Conservation (phyloP, 1,140 invertebrate species). For the Drosophila mauritiana region DNA sequence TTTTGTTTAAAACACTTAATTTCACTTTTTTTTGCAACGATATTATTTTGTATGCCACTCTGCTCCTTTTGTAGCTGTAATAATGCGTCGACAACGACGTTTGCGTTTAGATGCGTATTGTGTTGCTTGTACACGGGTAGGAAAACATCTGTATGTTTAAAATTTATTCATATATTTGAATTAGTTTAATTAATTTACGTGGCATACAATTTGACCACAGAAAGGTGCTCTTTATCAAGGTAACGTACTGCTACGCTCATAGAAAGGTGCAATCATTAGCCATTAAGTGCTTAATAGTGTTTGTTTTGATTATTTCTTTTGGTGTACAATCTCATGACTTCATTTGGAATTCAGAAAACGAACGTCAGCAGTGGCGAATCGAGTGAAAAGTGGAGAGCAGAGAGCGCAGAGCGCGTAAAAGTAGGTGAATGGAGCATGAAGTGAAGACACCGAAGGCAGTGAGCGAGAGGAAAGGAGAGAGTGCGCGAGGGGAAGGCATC, state of each 20-base stretch:
- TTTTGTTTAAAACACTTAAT: conserved; percentile 69
- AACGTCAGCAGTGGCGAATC: conserved; percentile 55
- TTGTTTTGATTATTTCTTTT: conserved; percentile 3
- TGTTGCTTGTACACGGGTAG: conserved; percentile 31
- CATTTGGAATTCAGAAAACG: conserved; percentile 84
- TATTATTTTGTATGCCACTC: conserved; percentile 60
- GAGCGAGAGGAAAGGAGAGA: conserved; percentile 4
- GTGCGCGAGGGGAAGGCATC: conserved; percentile 4
- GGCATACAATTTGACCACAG: too few species aligned
- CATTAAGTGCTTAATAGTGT: background rate
- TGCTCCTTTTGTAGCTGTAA: conserved; percentile 59
- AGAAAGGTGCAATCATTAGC: too few species aligned
- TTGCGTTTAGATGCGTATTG: conserved; percentile 49
- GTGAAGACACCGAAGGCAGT: conserved; percentile 54
- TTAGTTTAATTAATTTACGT: too few species aligned
- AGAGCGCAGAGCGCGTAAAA: conserved; percentile 75
- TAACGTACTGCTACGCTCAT: background rate
- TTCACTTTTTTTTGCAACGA: conserved; percentile 70
- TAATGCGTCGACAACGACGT: conserved; percentile 71
- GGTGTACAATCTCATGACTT: conserved; percentile 71
- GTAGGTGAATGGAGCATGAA: conserved; percentile 84
- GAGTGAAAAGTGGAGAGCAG: conserved; percentile 50
- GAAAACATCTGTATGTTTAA: background rate
- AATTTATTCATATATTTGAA: background rate
- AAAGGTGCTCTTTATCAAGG: background rate